Evolutionary conservation across 2,797 vertebrate species (phyloP).

Genomic region (Xenentodon cancila): DNA sequence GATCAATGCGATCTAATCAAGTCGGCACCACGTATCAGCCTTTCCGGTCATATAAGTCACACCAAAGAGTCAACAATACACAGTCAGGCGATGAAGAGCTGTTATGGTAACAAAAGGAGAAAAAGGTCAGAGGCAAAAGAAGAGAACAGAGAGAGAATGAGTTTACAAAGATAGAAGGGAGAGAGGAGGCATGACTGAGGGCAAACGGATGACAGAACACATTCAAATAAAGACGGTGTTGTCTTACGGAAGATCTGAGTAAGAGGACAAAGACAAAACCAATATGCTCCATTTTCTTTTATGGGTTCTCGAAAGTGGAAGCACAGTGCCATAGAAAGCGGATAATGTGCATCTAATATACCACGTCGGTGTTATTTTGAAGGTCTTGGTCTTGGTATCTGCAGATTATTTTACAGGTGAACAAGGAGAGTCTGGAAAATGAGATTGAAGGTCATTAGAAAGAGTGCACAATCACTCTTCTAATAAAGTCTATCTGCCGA

Average conservation of each 20-base stretch:
- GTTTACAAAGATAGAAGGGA: background rate
- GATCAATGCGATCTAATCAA: constrained; percentile 54
- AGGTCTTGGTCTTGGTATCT: constrained; percentile 46
- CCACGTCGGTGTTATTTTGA: constrained; percentile 69
- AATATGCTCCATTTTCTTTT: constrained; percentile 40
- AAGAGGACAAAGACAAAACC: constrained; percentile 50
- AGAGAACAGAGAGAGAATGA: background rate
- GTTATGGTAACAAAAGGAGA: constrained; percentile 18
- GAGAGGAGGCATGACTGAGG: constrained; percentile 28
- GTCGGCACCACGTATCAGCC: constrained; percentile 29
- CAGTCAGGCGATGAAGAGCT: constrained; percentile 3
- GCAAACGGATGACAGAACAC: constrained; percentile 36
- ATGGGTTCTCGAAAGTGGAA: constrained; percentile 40
- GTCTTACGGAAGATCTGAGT: constrained; percentile 41
- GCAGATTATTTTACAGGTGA: constrained; percentile 73
- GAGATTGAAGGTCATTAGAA: constrained; percentile 73
- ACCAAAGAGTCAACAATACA: constrained; percentile 14
- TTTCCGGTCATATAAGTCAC: constrained; percentile 30
- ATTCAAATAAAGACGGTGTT: constrained; percentile 37
- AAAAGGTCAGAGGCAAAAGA: constrained; percentile 19
- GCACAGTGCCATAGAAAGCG: constrained; percentile 28
- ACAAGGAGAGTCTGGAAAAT: constrained; percentile 65
- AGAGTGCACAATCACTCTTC: constrained; percentile 39
- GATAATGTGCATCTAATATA: constrained; percentile 60
- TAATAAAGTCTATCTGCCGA: constrained; percentile 34